A percentile compares a stretch with the other conserved stretches of the same genome.
phyloP scores from a whole-genome alignment of 2,113 vertebrate species.

The Romanogobio albipinnatus region DNA sequence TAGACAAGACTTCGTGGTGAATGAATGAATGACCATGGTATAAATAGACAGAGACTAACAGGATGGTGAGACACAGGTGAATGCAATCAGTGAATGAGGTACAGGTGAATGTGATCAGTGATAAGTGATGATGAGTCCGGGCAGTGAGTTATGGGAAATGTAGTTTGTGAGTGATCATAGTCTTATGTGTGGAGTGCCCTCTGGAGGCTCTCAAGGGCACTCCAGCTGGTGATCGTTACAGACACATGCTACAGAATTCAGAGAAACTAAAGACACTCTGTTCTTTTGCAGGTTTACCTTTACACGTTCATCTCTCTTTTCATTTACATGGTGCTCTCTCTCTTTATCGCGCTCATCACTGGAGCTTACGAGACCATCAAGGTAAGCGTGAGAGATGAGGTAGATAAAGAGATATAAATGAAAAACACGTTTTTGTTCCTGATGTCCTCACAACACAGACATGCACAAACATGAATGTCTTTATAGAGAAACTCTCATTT shows the following conservation, averaged over 20 bases:
- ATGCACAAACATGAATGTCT: not conserved
- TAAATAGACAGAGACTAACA: no score
- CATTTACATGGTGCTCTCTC: conserved; percentile 98
- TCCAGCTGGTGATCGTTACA: no score
- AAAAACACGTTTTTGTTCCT: conserved; percentile 4
- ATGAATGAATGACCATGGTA: no score
- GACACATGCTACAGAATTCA: not conserved
- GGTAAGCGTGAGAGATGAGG: conserved; percentile 69
- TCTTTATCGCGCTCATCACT: conserved; percentile 97
- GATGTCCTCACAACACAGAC: not conserved
- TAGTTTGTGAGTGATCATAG: no score
- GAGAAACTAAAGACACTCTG: not conserved
- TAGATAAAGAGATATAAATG: not conserved
- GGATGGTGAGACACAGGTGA: no score
- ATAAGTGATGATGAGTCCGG: no score
- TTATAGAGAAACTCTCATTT: not conserved
- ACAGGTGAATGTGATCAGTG: no score
- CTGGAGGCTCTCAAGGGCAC: no score
- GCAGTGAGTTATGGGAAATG: no score
- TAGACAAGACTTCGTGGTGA: no score
- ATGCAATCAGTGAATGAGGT: no score
- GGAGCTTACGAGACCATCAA: conserved; percentile 95
- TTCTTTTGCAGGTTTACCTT: conserved; percentile 78
- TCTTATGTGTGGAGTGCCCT: no score
- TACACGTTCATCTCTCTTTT: conserved; percentile 97